phyloP scores from a whole-genome alignment of 1,140 invertebrate genomes.

The Drosophila arawakana region DNA sequence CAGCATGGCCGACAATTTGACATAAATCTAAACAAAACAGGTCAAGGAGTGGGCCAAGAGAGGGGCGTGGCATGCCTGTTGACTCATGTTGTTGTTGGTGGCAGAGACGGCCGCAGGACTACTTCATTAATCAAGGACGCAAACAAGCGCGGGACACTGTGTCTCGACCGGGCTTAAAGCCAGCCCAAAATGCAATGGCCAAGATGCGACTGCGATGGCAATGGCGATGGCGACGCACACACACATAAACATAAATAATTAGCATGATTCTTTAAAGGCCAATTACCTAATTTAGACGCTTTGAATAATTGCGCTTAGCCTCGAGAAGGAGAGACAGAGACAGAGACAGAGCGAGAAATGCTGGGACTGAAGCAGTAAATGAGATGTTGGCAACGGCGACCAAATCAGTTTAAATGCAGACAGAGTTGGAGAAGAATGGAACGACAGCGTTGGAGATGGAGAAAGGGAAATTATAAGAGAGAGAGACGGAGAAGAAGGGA shows the following conservation, averaged over 20 bases:
- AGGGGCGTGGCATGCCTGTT: slow-evolving; percentile 47
- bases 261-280: slow-evolving; percentile 82
- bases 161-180: slow-evolving; percentile 3
- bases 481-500: not conserved
- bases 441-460: not conserved
- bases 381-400: slow-evolving; percentile 22
- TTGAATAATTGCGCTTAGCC: slow-evolving; percentile 73
- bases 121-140: slow-evolving; percentile 82
- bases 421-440: not conserved
- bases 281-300: slow-evolving; percentile 82
- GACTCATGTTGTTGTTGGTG: slow-evolving; percentile 42
- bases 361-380: not conserved
- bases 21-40: slow-evolving; percentile 82
- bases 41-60: slow-evolving; percentile 31
- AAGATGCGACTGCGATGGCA: slow-evolving; percentile 1
- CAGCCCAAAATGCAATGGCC: slow-evolving; percentile 53
- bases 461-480: not conserved
- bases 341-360: not conserved
- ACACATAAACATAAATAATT: slow-evolving; percentile 81
- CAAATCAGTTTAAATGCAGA: slow-evolving; percentile 65
- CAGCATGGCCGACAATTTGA: slow-evolving; percentile 67
- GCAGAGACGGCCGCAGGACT: slow-evolving; percentile 62
- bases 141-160: slow-evolving; percentile 62
- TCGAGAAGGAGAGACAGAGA: not conserved
- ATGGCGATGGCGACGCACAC: not conserved